A percentile compares a stretch with the other conserved stretches of the same genome.
These are phyloP conservation scores for Drosophila arawakana DNA, from an alignment of 1,140 invertebrate species.

Conservation along the genomic window DNA sequence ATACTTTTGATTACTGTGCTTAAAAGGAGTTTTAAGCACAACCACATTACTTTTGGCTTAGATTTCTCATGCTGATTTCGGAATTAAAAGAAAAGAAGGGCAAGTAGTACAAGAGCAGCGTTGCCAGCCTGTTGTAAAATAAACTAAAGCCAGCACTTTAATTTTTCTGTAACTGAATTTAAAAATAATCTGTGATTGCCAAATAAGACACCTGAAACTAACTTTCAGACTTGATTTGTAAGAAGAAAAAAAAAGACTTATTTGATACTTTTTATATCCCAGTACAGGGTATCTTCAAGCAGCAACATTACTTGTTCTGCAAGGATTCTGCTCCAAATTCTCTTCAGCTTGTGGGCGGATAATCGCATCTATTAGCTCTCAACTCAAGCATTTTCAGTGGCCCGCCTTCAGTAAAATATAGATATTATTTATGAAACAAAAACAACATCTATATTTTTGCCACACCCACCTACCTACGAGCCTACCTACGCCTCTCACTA, in stretches of 20 bases:
- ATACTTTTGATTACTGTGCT: too few relatives aligned
- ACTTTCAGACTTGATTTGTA: too few relatives aligned
- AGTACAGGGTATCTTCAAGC: conserved; percentile 6
- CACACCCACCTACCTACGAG: conserved; percentile 2
- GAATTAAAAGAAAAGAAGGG: too few relatives aligned
- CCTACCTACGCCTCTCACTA: background rate
- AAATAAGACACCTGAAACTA: too few relatives aligned
- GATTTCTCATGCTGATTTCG: too few relatives aligned
- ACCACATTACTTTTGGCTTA: too few relatives aligned
- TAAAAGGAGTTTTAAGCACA: too few relatives aligned
- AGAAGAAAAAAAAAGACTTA: background rate
- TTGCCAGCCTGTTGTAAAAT: too few relatives aligned
- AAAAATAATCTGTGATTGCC: too few relatives aligned
- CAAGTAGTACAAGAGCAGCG: too few relatives aligned
- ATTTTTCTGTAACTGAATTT: too few relatives aligned
- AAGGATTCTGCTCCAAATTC: conserved; percentile 36
- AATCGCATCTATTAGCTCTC: conserved; percentile 76
- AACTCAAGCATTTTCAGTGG: conserved; percentile 48
- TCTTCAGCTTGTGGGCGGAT: conserved; percentile 65
- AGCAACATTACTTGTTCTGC: background rate
- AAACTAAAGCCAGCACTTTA: too few relatives aligned
- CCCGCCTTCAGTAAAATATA: conserved; percentile 45
- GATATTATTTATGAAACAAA: conserved; percentile 37
- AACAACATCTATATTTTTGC: conserved; percentile 29
- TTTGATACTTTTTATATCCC: background rate